phyloP scores from a whole-genome alignment of 2,113 vertebrate genomes.

The Oncorhynchus mykiss region DNA sequence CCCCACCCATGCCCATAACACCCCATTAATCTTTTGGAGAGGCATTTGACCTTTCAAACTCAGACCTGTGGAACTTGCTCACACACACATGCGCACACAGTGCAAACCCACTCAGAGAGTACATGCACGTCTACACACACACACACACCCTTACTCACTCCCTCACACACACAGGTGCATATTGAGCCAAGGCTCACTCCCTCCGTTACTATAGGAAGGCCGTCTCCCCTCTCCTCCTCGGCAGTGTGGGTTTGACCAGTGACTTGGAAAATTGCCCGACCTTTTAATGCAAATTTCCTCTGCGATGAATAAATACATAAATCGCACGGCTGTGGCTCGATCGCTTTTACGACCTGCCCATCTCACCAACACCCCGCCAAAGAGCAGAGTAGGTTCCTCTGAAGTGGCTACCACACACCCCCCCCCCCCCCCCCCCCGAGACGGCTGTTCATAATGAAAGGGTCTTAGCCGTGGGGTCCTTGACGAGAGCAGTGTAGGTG shows the following conservation, averaged over 20 bases:
- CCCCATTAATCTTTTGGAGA: slow-evolving; percentile 70
- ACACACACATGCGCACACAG: background rate
- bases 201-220: slow-evolving; percentile 22
- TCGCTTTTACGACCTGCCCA: slow-evolving; percentile 47
- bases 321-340: slow-evolving; percentile 49
- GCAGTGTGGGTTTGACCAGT: slow-evolving; percentile 57
- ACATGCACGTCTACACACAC: background rate
- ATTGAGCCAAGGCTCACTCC: slow-evolving; percentile 11
- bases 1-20: slow-evolving; percentile 38
- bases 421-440: slow-evolving; percentile 41
- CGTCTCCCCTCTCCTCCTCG: slow-evolving; percentile 29
- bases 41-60: slow-evolving; percentile 77
- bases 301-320: slow-evolving; percentile 76
- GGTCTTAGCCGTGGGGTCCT: slow-evolving; percentile 43
- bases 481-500: slow-evolving; percentile 13
- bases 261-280: slow-evolving; percentile 75
- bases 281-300: slow-evolving; percentile 68
- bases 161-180: slow-evolving; percentile 1
- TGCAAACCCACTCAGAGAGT: slow-evolving; percentile 11
- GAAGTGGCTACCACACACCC: slow-evolving; percentile 42
- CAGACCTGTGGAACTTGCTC: slow-evolving; percentile 42
- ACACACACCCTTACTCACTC: background rate
- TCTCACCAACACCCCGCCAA: slow-evolving; percentile 7
- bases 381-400: slow-evolving; percentile 34
- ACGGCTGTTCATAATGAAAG: slow-evolving; percentile 49